Conservation (phyloP, 2,888 invertebrate genomes). For the Pemphredon lugubris region DNA sequence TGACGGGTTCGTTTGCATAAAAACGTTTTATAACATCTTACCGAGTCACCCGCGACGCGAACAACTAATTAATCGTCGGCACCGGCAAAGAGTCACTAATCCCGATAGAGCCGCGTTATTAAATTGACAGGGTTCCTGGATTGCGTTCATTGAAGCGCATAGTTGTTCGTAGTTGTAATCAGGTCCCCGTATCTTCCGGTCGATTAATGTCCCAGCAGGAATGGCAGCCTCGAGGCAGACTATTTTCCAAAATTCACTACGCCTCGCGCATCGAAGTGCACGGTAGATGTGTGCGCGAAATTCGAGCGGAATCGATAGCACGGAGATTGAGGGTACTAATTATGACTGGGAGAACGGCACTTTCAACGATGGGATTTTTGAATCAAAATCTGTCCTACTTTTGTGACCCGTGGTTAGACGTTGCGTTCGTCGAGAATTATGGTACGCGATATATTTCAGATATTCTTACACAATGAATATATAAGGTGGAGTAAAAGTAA, state of each 20-base stretch:
- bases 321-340: neutral
- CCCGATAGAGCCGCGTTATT: neutral
- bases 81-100: neutral
- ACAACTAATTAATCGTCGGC: neutral
- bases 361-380: too few relatives aligned
- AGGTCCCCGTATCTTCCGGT: conserved; percentile 14
- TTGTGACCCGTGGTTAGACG: too few relatives aligned
- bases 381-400: too few relatives aligned
- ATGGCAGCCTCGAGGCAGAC: conserved; percentile 3
- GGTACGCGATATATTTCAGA: too few relatives aligned
- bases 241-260: conserved; percentile 14
- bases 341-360: too few relatives aligned
- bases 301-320: neutral
- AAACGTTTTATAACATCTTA: too few relatives aligned
- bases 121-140: neutral
- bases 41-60: neutral
- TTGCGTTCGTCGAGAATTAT: too few relatives aligned
- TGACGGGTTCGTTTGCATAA: too few relatives aligned
- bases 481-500: too few relatives aligned
- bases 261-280: neutral
- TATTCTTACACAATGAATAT: too few relatives aligned
- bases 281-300: conserved; percentile 7
- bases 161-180: conserved; percentile 14
- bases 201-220: conserved; percentile 29
- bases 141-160: conserved; percentile 9